Evolutionary conservation across 1,140 invertebrate species (phyloP).

Genomic region (Ceratina calcarata): DNA sequence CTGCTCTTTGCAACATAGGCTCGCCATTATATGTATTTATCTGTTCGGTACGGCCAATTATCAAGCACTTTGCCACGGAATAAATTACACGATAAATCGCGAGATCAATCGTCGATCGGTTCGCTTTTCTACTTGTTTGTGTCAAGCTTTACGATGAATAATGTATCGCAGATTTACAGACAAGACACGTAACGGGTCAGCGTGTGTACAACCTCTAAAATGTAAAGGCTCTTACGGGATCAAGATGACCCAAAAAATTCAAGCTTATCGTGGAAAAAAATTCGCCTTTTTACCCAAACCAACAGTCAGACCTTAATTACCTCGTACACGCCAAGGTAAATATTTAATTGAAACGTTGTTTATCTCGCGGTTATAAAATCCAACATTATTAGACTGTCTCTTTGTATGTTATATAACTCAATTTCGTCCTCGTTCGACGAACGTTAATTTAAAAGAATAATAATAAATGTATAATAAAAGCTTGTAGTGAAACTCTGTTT

Average conservation of each 20-base stretch:
- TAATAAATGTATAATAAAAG: too few species aligned
- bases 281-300: too few species aligned
- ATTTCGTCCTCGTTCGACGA: too few species aligned
- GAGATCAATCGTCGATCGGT: constrained; percentile 10
- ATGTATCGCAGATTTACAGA: neutral
- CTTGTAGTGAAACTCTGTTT: too few species aligned
- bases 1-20: neutral
- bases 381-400: too few species aligned
- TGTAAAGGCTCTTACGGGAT: neutral
- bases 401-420: too few species aligned
- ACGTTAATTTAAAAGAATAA: too few species aligned
- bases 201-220: neutral
- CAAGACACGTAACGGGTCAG: neutral
- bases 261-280: too few species aligned
- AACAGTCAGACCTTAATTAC: neutral
- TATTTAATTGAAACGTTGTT: neutral
- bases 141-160: neutral
- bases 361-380: too few species aligned
- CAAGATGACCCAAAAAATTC: neutral
- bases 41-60: constrained; percentile 34
- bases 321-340: neutral
- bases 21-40: constrained; percentile 36
- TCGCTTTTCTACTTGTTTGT: neutral
- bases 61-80: constrained; percentile 30
- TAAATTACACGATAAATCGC: constrained; percentile 38